phyloP scores from a whole-genome alignment of 2,888 invertebrate genomes.

The Laothoe populi region DNA sequence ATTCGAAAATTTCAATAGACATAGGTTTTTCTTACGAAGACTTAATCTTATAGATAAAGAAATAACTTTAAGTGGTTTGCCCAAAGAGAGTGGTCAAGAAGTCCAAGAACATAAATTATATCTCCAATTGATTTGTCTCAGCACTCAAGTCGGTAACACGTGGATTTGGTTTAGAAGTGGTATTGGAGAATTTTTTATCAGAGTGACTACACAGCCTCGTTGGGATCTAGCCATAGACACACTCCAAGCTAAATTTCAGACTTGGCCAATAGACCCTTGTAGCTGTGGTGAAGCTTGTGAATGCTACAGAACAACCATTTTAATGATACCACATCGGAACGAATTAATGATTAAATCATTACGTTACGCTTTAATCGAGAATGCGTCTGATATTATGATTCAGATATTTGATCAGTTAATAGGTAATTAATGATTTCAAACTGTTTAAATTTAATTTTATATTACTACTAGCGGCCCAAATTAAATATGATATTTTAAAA shows the following conservation, averaged over 20 bases:
- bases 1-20: slow-evolving; percentile 51
- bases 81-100: slow-evolving; percentile 62
- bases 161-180: slow-evolving; percentile 77
- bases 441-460: too few species aligned
- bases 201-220: slow-evolving; percentile 69
- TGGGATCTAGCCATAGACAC: slow-evolving; percentile 73
- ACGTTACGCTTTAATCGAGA: slow-evolving; percentile 67
- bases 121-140: slow-evolving; percentile 70
- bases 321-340: slow-evolving; percentile 72
- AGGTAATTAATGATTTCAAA: slow-evolving; percentile 53
- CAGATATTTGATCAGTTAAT: slow-evolving; percentile 67
- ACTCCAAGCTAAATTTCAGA: slow-evolving; percentile 58
- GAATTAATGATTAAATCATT: slow-evolving; percentile 71
- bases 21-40: slow-evolving; percentile 62
- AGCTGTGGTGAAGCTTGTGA: slow-evolving; percentile 74
- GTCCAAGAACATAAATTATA: slow-evolving; percentile 63
- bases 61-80: slow-evolving; percentile 57
- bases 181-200: slow-evolving; percentile 72
- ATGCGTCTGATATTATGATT: slow-evolving; percentile 71
- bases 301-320: slow-evolving; percentile 67
- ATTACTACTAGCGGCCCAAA: too few species aligned
- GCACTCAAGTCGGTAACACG: slow-evolving; percentile 63
- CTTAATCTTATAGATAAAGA: slow-evolving; percentile 69
- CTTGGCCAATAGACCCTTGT: slow-evolving; percentile 73
- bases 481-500: too few species aligned